Conservation (phyloP, 2,113 vertebrate genomes). For the Upupa epops region DNA sequence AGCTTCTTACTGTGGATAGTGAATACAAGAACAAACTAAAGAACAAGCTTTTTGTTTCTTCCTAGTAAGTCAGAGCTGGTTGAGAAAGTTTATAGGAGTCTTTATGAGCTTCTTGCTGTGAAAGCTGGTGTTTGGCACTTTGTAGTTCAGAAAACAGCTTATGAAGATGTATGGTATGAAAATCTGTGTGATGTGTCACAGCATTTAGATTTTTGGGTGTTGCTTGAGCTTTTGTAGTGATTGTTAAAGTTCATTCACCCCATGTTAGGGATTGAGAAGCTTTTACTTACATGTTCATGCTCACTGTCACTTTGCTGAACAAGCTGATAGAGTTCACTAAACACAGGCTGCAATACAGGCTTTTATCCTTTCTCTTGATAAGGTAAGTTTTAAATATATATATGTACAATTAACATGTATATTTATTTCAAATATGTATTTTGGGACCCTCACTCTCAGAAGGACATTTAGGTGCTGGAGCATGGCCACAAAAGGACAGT, state of each 20-base stretch:
- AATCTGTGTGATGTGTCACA: neutral
- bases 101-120: neutral
- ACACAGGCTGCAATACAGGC: neutral
- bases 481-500: no score
- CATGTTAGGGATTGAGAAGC: neutral
- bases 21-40: neutral
- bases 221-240: neutral
- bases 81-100: neutral
- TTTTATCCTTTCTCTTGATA: no score
- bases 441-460: no score
- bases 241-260: neutral
- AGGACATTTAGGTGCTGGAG: no score
- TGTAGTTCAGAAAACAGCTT: neutral
- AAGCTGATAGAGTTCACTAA: neutral
- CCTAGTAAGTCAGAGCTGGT: neutral
- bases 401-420: no score
- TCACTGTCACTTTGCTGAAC: neutral
- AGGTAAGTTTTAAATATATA: no score
- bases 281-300: neutral
- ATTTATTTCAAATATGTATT: no score
- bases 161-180: neutral
- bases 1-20: neutral
- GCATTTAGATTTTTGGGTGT: neutral
- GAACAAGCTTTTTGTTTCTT: neutral
- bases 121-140: neutral